A percentile compares a stretch with the other conserved stretches of the same genome.
Evolutionary conservation across 1,140 invertebrate genomes (phyloP).

Genomic region (Tetramorium alpestre): DNA sequence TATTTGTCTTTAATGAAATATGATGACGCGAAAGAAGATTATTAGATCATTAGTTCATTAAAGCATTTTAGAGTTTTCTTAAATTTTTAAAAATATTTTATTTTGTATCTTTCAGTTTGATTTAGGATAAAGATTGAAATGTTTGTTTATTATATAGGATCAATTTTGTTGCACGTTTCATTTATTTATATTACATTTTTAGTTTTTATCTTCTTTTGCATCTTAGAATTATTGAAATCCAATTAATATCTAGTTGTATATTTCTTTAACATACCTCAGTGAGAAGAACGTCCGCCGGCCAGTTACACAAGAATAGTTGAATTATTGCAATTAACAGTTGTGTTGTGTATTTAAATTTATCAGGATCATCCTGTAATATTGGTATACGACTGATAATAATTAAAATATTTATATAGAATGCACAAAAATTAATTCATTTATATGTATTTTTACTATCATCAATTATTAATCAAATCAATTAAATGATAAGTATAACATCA

Average conservation of each 20-base stretch:
- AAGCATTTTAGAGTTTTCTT: background rate
- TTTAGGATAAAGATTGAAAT: background rate
- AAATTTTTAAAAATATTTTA: background rate
- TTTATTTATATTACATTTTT: background rate
- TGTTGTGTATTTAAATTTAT: constrained; percentile 59
- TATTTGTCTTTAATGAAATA: background rate
- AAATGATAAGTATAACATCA: background rate
- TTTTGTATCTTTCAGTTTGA: background rate
- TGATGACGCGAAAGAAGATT: background rate
- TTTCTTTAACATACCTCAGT: constrained; percentile 50
- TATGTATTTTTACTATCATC: background rate
- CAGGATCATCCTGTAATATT: constrained; percentile 57
- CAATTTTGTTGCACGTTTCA: no score
- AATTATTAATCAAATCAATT: background rate
- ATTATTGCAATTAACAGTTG: constrained; percentile 55
- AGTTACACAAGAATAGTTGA: constrained; percentile 71
- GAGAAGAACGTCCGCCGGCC: constrained; percentile 67
- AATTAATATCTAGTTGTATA: background rate
- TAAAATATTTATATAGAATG: background rate
- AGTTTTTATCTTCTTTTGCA: background rate
- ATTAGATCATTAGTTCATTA: no score
- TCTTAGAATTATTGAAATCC: background rate
- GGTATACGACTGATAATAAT: background rate
- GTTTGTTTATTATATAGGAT: no score
- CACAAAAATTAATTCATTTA: background rate